Evolutionary conservation across 2,797 vertebrate genomes (phyloP).

Genomic region (Phataginus tricuspis): DNA sequence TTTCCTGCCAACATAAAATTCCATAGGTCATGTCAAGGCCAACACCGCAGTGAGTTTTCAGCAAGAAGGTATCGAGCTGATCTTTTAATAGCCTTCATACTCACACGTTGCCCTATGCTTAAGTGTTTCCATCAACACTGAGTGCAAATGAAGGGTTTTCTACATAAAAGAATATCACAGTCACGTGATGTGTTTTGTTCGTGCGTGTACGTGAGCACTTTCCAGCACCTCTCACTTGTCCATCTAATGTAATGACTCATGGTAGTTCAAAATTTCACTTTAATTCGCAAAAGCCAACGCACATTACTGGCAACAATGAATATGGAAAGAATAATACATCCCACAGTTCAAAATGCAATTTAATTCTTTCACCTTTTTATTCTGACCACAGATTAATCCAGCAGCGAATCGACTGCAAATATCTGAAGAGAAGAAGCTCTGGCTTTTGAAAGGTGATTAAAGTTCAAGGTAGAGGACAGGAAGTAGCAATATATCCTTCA

Average conservation of each 20-base stretch:
- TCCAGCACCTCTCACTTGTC: neutral
- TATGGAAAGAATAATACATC: neutral
- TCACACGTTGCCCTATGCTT: neutral
- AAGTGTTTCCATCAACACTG: neutral
- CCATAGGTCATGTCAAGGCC: constrained; percentile 80
- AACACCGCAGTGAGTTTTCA: constrained; percentile 71
- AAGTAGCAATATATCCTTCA: neutral
- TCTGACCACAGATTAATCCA: constrained; percentile 41
- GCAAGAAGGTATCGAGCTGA: constrained; percentile 54
- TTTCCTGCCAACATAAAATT: constrained; percentile 79
- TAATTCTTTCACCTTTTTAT: constrained; percentile 12
- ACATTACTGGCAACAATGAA: neutral
- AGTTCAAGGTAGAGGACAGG: neutral
- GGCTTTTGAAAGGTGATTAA: constrained; percentile 43
- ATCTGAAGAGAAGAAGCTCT: neutral
- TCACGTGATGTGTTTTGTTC: neutral
- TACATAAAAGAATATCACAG: neutral
- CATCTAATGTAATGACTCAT: neutral
- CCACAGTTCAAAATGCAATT: neutral
- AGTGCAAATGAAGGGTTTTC: constrained; percentile 41
- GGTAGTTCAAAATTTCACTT: constrained; percentile 47
- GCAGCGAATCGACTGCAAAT: neutral
- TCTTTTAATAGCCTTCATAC: constrained; percentile 69
- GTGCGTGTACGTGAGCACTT: neutral
- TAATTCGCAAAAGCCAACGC: neutral